Base-by-base conservation (phyloP, 53 echinoderm and acorn worm genomes). In the Echinarachnius parma region DNA sequence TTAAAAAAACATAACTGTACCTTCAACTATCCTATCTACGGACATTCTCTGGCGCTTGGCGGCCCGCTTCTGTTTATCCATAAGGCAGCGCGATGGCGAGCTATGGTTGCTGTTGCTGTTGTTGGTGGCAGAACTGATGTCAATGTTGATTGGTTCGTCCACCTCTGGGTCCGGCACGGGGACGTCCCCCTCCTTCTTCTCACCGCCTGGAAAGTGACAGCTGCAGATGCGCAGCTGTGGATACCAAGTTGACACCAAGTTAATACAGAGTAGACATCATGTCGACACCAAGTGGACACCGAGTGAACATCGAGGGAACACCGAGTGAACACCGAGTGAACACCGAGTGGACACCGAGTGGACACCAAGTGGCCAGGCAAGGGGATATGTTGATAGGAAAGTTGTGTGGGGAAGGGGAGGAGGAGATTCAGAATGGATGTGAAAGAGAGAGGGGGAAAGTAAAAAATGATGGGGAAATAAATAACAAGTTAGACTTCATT, bases 1-100 rank as follows among this genome's bases (percentile, higher is more conserved):
- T n/a, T n/a, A n/a, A n/a, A n/a, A n/a, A n/a, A n/a, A n/a, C n/a
- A n/a, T n/a, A n/a, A n/a, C n/a, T 69, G 71, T 47, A 96, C 96
- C 90, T 87, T 96, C 96, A 77, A 90, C 95, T 55, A 96, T 96
- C 83, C 96, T 91, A 77, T 96, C 96, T 42, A 96, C 96, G 63
- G 96, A 96, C 96, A 96, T 96, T 88, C 96, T 96, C 61, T 91
- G 96, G 48, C 96, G 91, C 83, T 96, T 96, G 59, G 90, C 80
- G 72, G 81, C 91, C 91, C 82, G 87, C 84, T 87, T 60, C 64
- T 91, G 91, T 69, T 69, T 69, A 62, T 96, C 96, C 78, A 91
- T 96, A 96, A 84, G 90, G 82, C 91, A 91, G 75, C 93, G 93
- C 59, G 92, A 84, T 54, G 80, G 80, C 46, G 86, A 83, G 79